These are phyloP conservation scores for Cinclus mexicanus DNA, from an alignment of 2,113 vertebrate species.

Conservation along the genomic window DNA sequence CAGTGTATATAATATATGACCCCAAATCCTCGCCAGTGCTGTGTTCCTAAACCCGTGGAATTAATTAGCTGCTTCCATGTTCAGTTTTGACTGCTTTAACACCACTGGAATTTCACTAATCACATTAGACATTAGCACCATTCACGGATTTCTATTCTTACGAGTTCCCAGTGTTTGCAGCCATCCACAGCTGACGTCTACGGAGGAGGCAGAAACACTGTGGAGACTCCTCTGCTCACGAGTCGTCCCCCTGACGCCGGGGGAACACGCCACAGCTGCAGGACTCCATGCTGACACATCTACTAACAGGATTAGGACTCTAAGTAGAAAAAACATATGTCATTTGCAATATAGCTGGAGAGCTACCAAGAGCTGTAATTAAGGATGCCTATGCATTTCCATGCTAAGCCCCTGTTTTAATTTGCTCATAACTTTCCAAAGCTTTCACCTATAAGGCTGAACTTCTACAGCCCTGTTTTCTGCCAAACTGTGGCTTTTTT, in stretches of 20 bases:
- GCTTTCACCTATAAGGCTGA: conserved; percentile 43
- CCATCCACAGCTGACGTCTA: not conserved
- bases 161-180: not conserved
- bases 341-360: conserved; percentile 20
- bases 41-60: not conserved
- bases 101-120: conserved; percentile 25
- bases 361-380: conserved; percentile 57
- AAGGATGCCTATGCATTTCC: conserved; percentile 60
- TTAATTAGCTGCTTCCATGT: conserved; percentile 20
- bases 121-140: not conserved
- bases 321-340: conserved; percentile 36
- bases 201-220: not conserved
- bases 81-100: not conserved
- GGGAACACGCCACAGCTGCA: not conserved
- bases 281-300: conserved; percentile 35
- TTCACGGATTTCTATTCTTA: conserved; percentile 9
- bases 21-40: not conserved
- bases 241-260: rapidly evolving
- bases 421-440: conserved; percentile 56
- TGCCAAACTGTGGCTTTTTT: not conserved
- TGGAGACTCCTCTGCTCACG: not conserved
- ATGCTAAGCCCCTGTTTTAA: conserved; percentile 47
- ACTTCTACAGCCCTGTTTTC: conserved; percentile 16
- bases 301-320: conserved; percentile 44
- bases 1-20: not conserved